Conservation (phyloP, 2,888 invertebrate genomes). For the Isoperla grammatica region DNA sequence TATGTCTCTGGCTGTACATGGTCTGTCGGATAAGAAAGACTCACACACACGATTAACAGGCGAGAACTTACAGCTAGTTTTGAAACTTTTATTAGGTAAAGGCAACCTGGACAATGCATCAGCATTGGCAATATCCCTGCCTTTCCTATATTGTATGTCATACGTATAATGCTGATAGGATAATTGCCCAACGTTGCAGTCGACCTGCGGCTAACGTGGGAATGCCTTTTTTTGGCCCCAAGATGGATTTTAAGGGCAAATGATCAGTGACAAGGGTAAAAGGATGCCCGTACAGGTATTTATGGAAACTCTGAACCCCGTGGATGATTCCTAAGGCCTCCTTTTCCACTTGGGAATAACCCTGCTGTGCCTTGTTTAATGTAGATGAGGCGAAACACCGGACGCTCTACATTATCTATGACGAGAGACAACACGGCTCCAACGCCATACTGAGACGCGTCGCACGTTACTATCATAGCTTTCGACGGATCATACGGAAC, state of each 20-base stretch:
- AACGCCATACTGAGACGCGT: slow-evolving; percentile 26
- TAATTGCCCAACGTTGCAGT: slow-evolving; percentile 4
- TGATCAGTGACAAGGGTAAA: too few relatives aligned
- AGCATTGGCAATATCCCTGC: not conserved
- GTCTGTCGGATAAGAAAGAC: not conserved
- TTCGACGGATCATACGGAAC: slow-evolving; percentile 24
- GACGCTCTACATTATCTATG: slow-evolving; percentile 11
- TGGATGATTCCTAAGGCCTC: not conserved
- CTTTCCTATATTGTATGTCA: not conserved
- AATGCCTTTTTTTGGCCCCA: not conserved
- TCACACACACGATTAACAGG: not conserved
- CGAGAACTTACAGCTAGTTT: not conserved
- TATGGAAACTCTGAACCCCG: too few relatives aligned
- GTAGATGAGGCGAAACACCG: slow-evolving; percentile 18
- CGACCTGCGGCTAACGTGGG: not conserved
- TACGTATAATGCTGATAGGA: not conserved
- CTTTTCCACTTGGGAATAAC: slow-evolving; percentile 18
- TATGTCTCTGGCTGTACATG: slow-evolving; percentile 23
- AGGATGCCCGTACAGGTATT: too few relatives aligned
- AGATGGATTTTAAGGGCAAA: not conserved
- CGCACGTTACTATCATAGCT: slow-evolving; percentile 23
- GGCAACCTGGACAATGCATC: slow-evolving; percentile 11
- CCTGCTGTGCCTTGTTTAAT: slow-evolving; percentile 14
- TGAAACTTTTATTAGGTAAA: too few relatives aligned
- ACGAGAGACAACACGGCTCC: slow-evolving; percentile 25